phyloP scores from a whole-genome alignment of 2,113 vertebrate genomes.

The Alligator sinensis region DNA sequence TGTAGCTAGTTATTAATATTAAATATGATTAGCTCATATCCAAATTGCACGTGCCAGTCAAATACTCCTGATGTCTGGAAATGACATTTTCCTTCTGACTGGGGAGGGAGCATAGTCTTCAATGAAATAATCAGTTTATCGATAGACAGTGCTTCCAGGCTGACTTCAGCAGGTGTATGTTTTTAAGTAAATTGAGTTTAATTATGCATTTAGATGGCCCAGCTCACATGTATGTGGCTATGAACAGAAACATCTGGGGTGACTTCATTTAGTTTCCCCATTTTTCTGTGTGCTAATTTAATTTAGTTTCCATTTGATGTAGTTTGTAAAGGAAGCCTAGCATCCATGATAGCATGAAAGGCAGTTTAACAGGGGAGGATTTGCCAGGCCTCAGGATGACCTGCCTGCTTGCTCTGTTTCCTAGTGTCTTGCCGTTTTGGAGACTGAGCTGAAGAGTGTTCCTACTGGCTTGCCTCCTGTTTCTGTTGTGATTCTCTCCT shows the following conservation, averaged over 20 bases:
- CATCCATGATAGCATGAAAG: fast-evolving
- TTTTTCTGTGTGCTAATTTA: fast-evolving
- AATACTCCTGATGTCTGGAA: background rate
- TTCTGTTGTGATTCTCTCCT: background rate
- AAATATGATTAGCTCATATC: background rate
- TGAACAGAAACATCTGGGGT: background rate
- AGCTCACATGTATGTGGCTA: background rate
- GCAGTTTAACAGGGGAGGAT: background rate
- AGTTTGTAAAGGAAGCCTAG: background rate
- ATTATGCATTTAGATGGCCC: fast-evolving
- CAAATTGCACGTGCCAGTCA: background rate
- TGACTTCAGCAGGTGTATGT: background rate
- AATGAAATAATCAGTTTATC: background rate
- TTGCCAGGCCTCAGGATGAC: background rate
- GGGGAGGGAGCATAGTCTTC: background rate
- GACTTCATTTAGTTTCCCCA: background rate
- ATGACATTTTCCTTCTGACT: background rate
- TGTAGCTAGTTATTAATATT: too few relatives aligned
- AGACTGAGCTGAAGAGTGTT: background rate
- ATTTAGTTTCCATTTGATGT: fast-evolving
- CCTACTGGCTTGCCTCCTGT: background rate
- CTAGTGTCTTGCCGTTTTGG: background rate
- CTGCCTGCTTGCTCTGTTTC: background rate
- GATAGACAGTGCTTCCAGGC: background rate
- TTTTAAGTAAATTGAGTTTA: too few relatives aligned